Evolutionary conservation across 1,140 invertebrate genomes (phyloP), one percentile per base, ranked within the genome.

Genomic region (Acarapis woodi): DNA sequence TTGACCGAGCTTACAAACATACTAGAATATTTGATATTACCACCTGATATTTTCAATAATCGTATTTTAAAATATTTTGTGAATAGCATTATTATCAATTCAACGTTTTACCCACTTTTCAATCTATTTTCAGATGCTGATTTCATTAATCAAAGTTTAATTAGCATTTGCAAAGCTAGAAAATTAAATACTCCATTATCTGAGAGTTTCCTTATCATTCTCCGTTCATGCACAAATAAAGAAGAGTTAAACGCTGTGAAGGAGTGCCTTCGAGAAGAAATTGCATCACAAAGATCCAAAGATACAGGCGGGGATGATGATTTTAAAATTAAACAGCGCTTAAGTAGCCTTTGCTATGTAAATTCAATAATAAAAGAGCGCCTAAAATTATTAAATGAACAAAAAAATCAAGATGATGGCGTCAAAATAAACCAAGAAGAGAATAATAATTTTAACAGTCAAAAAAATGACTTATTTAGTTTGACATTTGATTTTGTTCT

Each of bases 111-210:
- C 43, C 77, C 80, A 4, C 54, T 80, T 3, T 61, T 90, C 28
- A 62, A 73, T 51, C 59, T 78, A 46, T 56, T 88, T 33, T 77
- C 77, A 21, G 79, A 90, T 59, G 82, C 85, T 39, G 79, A 88
- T 63, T 87, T 80, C 54, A 72, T 93, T 44, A 90, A 90, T 62
- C 73, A 80, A 58, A 65, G 68, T 36, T 72, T 85, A 51, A 68
- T 87, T 49, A 79, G 75, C 72, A 65, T 78, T 18, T 38, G 5
- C 6, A 43, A 43, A 40, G 32, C 38, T 4, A 30, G 40, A 21
- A 9, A n/a, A 18, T 14, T 16, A 1, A 10, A 34, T 18, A 9
- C 8, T n/a, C n/a, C 32, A 3, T 35, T 38, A 35, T 29, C 38
- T 44, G 78, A 87, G 45, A 63, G 70, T 37, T 83, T 85, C 55